Percentiles rank a stretch among this genome's conserved stretches.
Conservation (phyloP, 1,140 invertebrate genomes). For the Chrysoperla carnea region DNA sequence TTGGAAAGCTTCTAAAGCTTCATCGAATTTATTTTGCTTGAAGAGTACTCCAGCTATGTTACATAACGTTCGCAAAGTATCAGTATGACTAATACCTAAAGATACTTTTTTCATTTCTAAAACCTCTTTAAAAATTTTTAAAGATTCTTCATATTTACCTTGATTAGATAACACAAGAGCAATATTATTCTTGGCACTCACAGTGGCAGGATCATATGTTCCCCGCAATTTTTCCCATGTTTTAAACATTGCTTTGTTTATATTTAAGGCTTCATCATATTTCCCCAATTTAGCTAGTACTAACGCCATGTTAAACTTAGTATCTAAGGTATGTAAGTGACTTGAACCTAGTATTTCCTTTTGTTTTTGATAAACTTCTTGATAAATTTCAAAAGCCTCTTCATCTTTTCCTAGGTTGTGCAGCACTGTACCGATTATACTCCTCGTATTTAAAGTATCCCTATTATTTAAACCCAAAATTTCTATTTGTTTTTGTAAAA, state of each 20-base stretch:
- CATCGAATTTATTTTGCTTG: too few relatives aligned
- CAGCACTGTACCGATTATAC: conserved; percentile 10
- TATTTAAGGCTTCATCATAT: too few relatives aligned
- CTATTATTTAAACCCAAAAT: conserved; percentile 3
- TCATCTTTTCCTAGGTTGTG: conserved; percentile 9
- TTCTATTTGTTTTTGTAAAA: too few relatives aligned
- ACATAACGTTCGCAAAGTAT: conserved; percentile 10
- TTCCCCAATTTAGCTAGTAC: conserved; percentile 2
- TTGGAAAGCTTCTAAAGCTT: neutral
- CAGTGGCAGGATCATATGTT: too few relatives aligned
- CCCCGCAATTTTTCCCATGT: too few relatives aligned
- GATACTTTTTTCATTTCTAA: conserved; percentile 7
- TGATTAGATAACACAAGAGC: neutral
- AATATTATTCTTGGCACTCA: too few relatives aligned
- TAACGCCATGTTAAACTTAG: conserved; percentile 10
- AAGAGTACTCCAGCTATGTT: conserved; percentile 3
- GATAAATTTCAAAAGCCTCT: conserved; percentile 12
- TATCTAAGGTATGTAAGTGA: neutral
- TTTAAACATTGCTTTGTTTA: too few relatives aligned
- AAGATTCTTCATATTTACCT: conserved; percentile 11
- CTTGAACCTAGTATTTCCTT: conserved; percentile 10
- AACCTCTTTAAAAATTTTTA: conserved; percentile 10
- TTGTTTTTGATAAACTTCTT: conserved; percentile 10
- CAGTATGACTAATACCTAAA: conserved; percentile 11
- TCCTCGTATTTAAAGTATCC: conserved; percentile 9